Percentiles rank a stretch among this genome's conserved stretches.
Evolutionary conservation across 2,888 invertebrate species (phyloP).

Genomic region (Byasa hedistus): DNA sequence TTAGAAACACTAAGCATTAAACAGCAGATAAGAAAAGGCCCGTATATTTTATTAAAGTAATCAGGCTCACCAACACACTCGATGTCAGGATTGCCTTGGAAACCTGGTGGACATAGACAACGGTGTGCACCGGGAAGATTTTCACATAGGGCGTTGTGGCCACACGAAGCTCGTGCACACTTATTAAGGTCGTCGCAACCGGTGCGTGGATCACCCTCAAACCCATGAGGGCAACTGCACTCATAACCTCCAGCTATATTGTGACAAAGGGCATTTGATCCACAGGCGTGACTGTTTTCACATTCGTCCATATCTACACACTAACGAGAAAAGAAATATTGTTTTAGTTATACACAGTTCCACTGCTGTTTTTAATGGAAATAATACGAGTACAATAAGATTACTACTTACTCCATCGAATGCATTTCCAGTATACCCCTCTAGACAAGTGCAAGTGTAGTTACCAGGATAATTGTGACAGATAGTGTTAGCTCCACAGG

Average conservation of each 20-base stretch:
- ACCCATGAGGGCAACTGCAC: conserved; percentile 91
- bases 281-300: conserved; percentile 85
- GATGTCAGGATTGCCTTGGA: conserved; percentile 87
- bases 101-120: conserved; percentile 91
- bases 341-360: conserved; percentile 22
- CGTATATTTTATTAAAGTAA: background rate
- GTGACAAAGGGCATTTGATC: conserved; percentile 87
- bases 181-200: conserved; percentile 88
- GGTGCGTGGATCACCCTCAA: conserved; percentile 87
- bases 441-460: conserved; percentile 90
- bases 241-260: conserved; percentile 89
- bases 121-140: conserved; percentile 89
- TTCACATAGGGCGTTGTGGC: conserved; percentile 88
- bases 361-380: background rate
- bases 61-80: conserved; percentile 85
- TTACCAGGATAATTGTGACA: conserved; percentile 93
- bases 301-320: conserved; percentile 94
- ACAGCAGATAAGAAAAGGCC: conserved; percentile 51
- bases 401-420: conserved; percentile 68
- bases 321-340: conserved; percentile 54
- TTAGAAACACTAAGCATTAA: conserved; percentile 67
- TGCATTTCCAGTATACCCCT: conserved; percentile 92
- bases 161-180: conserved; percentile 87
- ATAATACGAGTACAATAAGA: background rate
- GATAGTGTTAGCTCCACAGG: conserved; percentile 89